phyloP scores from a whole-genome alignment of 2,797 vertebrate genomes.

The Scyliorhinus canicula region DNA sequence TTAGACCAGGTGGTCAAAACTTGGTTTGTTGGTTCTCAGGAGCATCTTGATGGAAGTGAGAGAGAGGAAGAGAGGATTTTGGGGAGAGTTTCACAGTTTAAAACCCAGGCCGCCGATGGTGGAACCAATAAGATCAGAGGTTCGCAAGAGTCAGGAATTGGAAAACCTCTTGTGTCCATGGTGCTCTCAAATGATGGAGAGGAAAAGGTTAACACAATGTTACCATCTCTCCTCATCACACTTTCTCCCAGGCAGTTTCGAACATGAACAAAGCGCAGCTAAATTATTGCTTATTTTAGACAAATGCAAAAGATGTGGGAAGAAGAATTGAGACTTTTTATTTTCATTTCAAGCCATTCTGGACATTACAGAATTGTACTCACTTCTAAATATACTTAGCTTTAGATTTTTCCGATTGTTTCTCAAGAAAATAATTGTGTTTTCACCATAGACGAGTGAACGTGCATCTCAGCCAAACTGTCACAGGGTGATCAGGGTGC shows the following conservation, averaged over 20 bases:
- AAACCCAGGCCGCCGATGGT: no score
- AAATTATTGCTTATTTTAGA: background rate
- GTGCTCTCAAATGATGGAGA: background rate
- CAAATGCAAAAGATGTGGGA: background rate
- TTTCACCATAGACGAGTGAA: background rate
- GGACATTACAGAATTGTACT: background rate
- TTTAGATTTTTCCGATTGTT: background rate
- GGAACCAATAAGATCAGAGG: background rate
- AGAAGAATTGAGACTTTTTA: background rate
- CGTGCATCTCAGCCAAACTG: background rate
- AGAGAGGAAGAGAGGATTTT: no score
- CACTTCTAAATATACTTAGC: background rate
- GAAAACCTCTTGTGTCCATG: background rate
- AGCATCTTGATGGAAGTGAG: no score
- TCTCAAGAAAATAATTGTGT: slow-evolving; percentile 28
- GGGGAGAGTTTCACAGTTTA: no score
- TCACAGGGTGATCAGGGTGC: background rate
- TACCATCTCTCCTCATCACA: background rate
- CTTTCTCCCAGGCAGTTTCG: background rate
- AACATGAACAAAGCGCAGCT: background rate
- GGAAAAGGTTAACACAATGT: background rate
- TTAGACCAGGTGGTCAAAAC: no score
- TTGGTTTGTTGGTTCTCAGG: no score
- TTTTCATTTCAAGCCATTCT: background rate
- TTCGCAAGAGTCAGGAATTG: background rate